These are phyloP conservation scores for Pocillopora damicornis DNA, from an alignment of 64 coral and sea anemone genomes.

Conservation along the genomic window DNA sequence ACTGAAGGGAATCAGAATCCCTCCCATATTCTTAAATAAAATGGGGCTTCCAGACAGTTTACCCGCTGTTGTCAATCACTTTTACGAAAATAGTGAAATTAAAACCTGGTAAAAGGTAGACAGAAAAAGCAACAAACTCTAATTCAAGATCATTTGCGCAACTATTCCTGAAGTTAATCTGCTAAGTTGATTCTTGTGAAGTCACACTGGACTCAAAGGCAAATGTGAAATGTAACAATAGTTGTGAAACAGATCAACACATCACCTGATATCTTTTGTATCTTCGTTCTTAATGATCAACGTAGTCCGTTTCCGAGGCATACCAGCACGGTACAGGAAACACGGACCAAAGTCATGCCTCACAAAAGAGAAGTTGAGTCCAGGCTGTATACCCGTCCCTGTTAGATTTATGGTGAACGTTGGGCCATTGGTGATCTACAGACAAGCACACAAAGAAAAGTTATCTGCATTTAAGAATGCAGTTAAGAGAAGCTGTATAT, in stretches of 20 bases:
- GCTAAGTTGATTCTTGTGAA: too few species aligned
- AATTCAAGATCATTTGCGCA: too few species aligned
- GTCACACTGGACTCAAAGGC: too few species aligned
- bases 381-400: conserved; percentile 82
- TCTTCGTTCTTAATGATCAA: conserved; percentile 87
- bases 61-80: too few species aligned
- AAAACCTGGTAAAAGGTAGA: too few species aligned
- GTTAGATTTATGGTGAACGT: conserved; percentile 85
- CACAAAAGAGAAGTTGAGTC: conserved; percentile 78
- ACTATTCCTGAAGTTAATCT: too few species aligned
- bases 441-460: background rate
- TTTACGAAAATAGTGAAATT: too few species aligned
- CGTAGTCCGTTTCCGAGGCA: conserved; percentile 71
- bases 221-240: background rate
- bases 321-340: conserved; percentile 97
- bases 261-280: conserved; percentile 89
- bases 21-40: too few species aligned
- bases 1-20: too few species aligned
- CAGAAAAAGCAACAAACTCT: too few species aligned
- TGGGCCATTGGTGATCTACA: conserved; percentile 92
- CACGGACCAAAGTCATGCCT: conserved; percentile 94
- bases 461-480: background rate
- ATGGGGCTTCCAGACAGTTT: too few species aligned
- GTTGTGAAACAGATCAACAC: background rate
- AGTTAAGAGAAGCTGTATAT: background rate